Evolutionary conservation across 2,113 vertebrate genomes (phyloP).

Genomic region (Corythaixoides concolor): DNA sequence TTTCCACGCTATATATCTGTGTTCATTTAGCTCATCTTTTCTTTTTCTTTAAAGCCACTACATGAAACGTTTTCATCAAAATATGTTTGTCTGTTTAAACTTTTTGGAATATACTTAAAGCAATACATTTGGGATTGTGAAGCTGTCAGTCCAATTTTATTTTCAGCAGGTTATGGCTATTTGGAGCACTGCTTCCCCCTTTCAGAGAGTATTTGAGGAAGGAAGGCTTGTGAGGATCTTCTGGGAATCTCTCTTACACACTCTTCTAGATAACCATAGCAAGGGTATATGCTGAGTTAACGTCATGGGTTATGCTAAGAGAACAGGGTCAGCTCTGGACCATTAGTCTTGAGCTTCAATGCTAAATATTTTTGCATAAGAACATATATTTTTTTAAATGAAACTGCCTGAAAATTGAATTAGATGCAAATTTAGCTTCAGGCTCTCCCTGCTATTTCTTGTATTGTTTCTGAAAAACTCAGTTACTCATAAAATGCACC

Average conservation of each 20-base stretch:
- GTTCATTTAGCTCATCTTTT: not conserved
- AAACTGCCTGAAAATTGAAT: not conserved
- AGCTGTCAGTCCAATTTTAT: conserved; percentile 7
- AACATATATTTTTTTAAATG: not conserved
- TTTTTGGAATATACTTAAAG: not conserved
- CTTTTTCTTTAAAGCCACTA: not conserved
- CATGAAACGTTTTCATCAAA: not conserved
- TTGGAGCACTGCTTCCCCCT: not conserved
- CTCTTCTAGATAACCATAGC: not conserved
- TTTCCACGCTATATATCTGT: not conserved
- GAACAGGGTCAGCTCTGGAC: not conserved
- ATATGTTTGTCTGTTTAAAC: not conserved
- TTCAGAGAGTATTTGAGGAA: not conserved
- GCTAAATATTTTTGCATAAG: not conserved
- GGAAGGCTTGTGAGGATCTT: not conserved
- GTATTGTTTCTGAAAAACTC: not conserved
- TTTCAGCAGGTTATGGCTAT: not conserved
- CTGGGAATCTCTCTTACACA: not conserved
- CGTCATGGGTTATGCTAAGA: not conserved
- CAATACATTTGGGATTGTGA: not conserved
- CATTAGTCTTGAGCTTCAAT: not conserved
- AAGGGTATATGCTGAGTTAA: not conserved
- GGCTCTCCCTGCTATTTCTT: not conserved
- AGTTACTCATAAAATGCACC: not conserved
- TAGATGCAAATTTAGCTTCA: not conserved